Percentiles rank a stretch among this genome's conserved stretches.
phyloP scores from a whole-genome alignment of 2,113 vertebrate genomes.

The Anhinga anhinga region DNA sequence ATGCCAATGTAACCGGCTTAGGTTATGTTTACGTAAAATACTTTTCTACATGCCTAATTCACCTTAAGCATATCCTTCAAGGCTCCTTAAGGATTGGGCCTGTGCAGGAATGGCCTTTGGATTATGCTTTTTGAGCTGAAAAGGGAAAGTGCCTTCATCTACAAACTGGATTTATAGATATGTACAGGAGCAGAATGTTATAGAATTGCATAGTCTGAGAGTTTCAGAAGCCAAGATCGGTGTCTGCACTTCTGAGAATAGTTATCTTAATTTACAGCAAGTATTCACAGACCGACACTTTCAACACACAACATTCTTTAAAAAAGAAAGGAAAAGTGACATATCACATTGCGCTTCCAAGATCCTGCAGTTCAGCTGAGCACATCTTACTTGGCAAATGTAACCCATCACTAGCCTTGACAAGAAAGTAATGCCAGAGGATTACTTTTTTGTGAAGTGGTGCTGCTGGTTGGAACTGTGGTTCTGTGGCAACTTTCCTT shows the following conservation, averaged over 20 bases:
- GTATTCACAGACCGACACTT: not conserved
- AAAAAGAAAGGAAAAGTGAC: not conserved
- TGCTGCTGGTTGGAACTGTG: not conserved
- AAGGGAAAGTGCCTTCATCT: not conserved
- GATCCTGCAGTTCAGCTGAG: not conserved
- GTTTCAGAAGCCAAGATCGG: not conserved
- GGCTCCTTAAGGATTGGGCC: rapidly evolving
- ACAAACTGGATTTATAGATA: not conserved
- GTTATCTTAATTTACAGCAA: constrained; percentile 28
- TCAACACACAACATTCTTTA: not conserved
- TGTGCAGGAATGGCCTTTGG: not conserved
- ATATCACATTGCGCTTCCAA: not conserved
- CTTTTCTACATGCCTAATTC: not conserved
- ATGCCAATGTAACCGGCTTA: not conserved
- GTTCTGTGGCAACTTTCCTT: not conserved
- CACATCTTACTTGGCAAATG: not conserved
- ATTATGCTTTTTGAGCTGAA: not conserved
- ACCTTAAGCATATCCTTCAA: not conserved
- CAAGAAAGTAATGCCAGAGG: constrained; percentile 2
- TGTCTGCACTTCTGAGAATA: not conserved
- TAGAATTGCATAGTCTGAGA: not conserved
- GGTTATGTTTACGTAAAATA: not conserved
- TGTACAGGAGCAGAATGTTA: not conserved
- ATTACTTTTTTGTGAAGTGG: not conserved
- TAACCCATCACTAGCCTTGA: not conserved